A percentile compares a stretch with the other conserved stretches of the same genome.
Evolutionary conservation across 2,797 vertebrate species (phyloP).

Genomic region (Muscicapa comitata): DNA sequence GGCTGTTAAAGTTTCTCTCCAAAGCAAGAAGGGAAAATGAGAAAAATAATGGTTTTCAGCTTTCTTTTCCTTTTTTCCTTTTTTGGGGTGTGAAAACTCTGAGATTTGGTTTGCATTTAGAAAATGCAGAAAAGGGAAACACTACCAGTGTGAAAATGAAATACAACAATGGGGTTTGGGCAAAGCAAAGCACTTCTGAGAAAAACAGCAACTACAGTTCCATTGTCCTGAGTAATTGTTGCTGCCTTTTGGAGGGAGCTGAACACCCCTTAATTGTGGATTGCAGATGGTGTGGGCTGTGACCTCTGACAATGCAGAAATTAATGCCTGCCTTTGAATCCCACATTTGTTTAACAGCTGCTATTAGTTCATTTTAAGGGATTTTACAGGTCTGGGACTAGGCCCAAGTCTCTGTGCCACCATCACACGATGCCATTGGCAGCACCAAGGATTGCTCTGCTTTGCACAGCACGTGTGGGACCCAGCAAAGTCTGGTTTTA

Average conservation of each 20-base stretch:
- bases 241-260: neutral
- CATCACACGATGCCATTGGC: neutral
- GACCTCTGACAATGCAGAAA: neutral
- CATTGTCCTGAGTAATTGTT: neutral
- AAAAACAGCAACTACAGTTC: neutral
- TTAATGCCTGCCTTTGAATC: neutral
- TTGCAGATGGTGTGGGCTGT: neutral
- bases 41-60: neutral
- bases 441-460: neutral
- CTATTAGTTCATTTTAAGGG: conserved; percentile 3
- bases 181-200: neutral
- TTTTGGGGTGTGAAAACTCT: neutral
- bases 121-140: neutral
- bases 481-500: neutral
- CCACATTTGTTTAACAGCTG: neutral
- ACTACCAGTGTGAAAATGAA: neutral
- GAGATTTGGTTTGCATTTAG: conserved; percentile 8
- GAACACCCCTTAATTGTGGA: neutral
- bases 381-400: neutral
- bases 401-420: neutral
- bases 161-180: neutral
- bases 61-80: neutral
- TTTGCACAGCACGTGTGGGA: neutral
- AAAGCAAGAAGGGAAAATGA: neutral
- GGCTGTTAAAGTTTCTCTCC: neutral